These are phyloP conservation scores for Lutraria lutraria DNA, from an alignment of 2,888 invertebrate genomes.

Conservation along the genomic window DNA sequence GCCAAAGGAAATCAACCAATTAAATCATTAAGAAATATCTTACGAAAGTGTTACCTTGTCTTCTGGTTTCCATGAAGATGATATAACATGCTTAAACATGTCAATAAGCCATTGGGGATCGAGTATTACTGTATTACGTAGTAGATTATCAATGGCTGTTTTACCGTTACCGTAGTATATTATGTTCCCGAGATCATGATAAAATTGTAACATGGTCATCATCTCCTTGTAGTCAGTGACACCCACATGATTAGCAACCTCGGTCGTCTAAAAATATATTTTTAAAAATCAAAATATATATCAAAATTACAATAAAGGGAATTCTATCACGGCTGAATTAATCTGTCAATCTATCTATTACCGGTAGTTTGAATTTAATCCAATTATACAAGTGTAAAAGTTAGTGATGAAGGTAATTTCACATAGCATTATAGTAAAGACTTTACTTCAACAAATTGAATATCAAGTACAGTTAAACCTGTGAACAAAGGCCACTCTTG, in stretches of 20 bases:
- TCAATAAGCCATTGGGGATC: constrained; percentile 87
- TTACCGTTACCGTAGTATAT: constrained; percentile 83
- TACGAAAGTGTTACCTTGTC: constrained; percentile 81
- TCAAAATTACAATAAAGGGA: neutral
- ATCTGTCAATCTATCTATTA: too few species aligned
- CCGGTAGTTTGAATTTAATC: too few species aligned
- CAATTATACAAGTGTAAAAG: too few species aligned
- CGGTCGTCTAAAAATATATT: constrained; percentile 85
- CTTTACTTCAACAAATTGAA: too few species aligned
- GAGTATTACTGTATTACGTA: constrained; percentile 85
- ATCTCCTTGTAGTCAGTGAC: constrained; percentile 84
- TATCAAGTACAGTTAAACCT: too few species aligned
- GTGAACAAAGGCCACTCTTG: too few species aligned
- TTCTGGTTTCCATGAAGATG: constrained; percentile 61
- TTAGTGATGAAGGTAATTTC: too few species aligned
- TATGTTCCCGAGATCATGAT: constrained; percentile 86
- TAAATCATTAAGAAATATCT: too few species aligned
- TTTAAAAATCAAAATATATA: constrained; percentile 20
- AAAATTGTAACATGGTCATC: constrained; percentile 86
- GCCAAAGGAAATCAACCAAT: too few species aligned
- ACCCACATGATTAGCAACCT: constrained; percentile 84
- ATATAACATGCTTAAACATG: constrained; percentile 80
- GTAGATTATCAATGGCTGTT: constrained; percentile 78
- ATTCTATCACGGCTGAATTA: too few species aligned
- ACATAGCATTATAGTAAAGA: too few species aligned